Base-by-base conservation (phyloP, 2,797 vertebrate genomes). In the Moxostoma hubbsi region DNA sequence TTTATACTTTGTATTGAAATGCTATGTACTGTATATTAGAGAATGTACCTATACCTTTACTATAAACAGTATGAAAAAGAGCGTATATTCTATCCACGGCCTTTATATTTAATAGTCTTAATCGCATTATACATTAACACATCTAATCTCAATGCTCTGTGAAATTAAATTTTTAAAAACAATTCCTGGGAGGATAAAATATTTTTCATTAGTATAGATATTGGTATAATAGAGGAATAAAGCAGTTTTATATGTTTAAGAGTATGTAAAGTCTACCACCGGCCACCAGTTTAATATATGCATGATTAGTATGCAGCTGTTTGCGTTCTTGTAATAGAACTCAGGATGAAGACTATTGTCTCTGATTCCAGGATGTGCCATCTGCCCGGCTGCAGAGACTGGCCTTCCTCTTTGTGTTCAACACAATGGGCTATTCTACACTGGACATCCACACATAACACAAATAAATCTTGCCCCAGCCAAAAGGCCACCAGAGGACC, bases 381-480 rank as follows among this genome's bases (percentile, higher is more conserved):
- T 87, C 85, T 87, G 85, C 85, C 84, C 58, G 78, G 71, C 85
- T 82, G 80, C 81, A 81, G 84, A 85, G 82, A 78, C 73, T 84
- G 84, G 84, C 84, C 78, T 85, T 82, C 62, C 82, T 84, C 82
- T 85, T 87, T 87, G 84, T 85, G 81, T 82, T 64, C 6, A 8
- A 67, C 79, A 87, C 86, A 87, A 87, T 87, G 69, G 82, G 51
- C 83, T 71, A 86, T 84, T 83, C 82, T 84, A 77, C 79, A 79
- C 79, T 81, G 86, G 87, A 80, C 88, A 87, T 86, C 81, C 90
- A 88, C 88, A 89, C 88, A 90, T 87, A 90, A 86, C 85, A 62
- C 85, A 92, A 93, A 92, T 93, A 92, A 93, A 93, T 93, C 92
- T 91, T 90, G 90, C 92, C 92, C 92, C 90, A 92, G 89, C 49